Evolutionary conservation across 2,888 invertebrate genomes (phyloP), one percentile per base, ranked within the genome.

Genomic region (Xanthostigma xanthostigma): DNA sequence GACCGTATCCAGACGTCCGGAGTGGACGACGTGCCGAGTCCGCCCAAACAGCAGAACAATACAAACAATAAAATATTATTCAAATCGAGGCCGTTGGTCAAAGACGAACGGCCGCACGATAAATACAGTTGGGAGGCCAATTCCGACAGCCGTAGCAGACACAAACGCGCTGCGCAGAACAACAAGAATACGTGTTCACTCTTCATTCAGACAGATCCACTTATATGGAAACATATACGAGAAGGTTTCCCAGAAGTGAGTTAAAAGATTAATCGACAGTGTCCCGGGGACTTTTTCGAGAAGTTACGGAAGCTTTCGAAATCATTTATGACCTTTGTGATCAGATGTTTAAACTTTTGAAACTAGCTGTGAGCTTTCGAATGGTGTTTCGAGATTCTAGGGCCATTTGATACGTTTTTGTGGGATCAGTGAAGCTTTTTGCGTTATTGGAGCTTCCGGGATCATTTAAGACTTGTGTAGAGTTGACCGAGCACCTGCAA

Each of bases 131-230:
- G 79, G 58, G 83, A 84, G 59, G 86, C 86, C 53, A 89, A 89
- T 65, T 17, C 36, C 1, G 66, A 67, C 52, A 56, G 53, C 33
- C 48, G 54, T 44, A 46, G n/a, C n/a, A 49, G 38, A 54, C 63
- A 51, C 58, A 60, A 45, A 63, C 60, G 54, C 55, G 66, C 49
- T 78, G 77, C 33, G 68, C 76, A 81, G 57, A 79, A 85, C 64
- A 82, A 81, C 62, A 82, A 80, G 58, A 90, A 89, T 68, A 90
- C 94, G 50, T 97, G 96, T 68, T 91, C 93, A 49, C 78, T 97
- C 55, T 96, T 87, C 68, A 91, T 98, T 68, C 95, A 97, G 71
- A 96, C 98, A 17, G 98, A 98, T 73, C 96, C 97, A 56, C 81
- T 94, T 57, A 87, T 98, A 65, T 98, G 96, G 93, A 79, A 86